Evolutionary conservation across 2,113 vertebrate species (phyloP).

Genomic region (Sebastes schlegelii): DNA sequence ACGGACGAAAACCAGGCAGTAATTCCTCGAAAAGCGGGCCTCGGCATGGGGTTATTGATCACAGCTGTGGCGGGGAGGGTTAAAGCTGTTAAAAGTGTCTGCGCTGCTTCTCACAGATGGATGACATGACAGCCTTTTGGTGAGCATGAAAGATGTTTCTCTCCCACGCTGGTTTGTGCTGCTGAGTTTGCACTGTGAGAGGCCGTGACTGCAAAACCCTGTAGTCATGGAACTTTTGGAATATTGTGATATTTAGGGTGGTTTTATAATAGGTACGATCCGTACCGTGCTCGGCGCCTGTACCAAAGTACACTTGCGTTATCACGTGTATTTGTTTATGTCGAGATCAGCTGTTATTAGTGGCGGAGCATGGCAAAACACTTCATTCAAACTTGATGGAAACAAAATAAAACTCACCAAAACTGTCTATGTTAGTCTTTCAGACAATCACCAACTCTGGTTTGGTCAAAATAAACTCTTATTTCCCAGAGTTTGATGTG

Average conservation of each 20-base stretch:
- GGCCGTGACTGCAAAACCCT: not conserved
- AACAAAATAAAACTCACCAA: too few species aligned
- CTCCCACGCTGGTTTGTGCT: not conserved
- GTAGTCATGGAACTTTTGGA: not conserved
- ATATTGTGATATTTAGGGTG: not conserved
- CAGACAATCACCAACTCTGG: too few species aligned
- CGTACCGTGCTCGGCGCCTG: too few species aligned
- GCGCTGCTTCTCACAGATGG: conserved; percentile 3
- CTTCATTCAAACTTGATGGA: too few species aligned
- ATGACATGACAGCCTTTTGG: not conserved
- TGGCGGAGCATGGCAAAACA: too few species aligned
- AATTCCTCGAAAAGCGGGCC: not conserved
- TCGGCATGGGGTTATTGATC: conserved; percentile 28
- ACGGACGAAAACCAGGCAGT: not conserved
- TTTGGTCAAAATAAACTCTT: too few species aligned
- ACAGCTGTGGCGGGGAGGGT: conserved; percentile 14
- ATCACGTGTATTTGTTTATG: too few species aligned
- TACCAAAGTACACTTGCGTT: too few species aligned
- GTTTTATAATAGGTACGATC: too few species aligned
- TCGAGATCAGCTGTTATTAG: too few species aligned
- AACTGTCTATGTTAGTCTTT: too few species aligned
- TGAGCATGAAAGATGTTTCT: conserved; percentile 21
- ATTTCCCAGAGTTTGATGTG: too few species aligned
- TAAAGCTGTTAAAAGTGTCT: conserved; percentile 21
- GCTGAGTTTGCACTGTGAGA: conserved; percentile 13